These are phyloP conservation scores for Parauchenoglanis ngamensis DNA, from an alignment of 2,797 vertebrate genomes.

Conservation along the genomic window DNA sequence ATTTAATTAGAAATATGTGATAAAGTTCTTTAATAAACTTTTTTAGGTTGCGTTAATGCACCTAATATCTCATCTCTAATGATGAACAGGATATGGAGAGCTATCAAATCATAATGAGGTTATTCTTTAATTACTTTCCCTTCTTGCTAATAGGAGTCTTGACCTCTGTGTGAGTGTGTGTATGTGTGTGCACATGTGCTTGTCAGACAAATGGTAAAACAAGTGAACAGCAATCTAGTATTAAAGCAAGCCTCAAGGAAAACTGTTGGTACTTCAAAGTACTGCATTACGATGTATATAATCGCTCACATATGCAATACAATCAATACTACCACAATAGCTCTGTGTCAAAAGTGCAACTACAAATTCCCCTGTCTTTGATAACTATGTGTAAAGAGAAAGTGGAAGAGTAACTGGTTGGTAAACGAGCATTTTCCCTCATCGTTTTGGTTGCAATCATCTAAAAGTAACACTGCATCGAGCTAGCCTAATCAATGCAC, in stretches of 20 bases:
- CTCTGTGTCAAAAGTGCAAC: background rate
- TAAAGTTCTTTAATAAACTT: background rate
- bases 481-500: conserved; percentile 45
- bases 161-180: background rate
- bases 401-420: conserved; percentile 11
- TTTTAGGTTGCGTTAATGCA: background rate
- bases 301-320: background rate
- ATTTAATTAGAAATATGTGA: conserved; percentile 17
- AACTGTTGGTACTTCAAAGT: background rate
- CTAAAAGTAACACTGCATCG: conserved; percentile 22
- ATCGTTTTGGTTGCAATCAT: conserved; percentile 29
- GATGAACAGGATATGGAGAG: background rate
- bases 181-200: background rate
- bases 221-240: conserved; percentile 1
- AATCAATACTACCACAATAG: background rate
- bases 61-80: conserved; percentile 6
- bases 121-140: conserved; percentile 18
- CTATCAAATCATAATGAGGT: conserved; percentile 4
- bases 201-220: background rate
- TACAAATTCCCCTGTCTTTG: conserved; percentile 1
- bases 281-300: background rate
- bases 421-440: conserved; percentile 36
- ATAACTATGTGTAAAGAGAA: conserved; percentile 7
- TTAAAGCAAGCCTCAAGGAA: background rate
- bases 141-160: conserved; percentile 1